Percentiles rank a stretch among this genome's conserved stretches.
These are phyloP conservation scores for Galerucella calmariensis DNA, from an alignment of 2,888 invertebrate species.

Conservation along the genomic window DNA sequence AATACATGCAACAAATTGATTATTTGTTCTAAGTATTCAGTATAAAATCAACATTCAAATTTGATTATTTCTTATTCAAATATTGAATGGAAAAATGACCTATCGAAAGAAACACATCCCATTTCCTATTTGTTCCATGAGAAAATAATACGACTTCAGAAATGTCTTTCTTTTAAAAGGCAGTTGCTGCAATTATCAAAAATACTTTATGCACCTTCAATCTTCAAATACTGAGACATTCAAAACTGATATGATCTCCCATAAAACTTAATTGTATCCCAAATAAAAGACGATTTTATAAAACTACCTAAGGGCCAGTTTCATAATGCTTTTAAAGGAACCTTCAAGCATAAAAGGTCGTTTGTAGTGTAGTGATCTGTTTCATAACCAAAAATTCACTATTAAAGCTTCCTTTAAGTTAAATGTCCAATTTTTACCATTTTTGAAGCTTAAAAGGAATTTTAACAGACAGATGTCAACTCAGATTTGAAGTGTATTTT, in stretches of 20 bases:
- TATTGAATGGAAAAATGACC: conserved; percentile 10
- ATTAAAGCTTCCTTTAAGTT: too few relatives aligned
- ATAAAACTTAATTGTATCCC: conserved; percentile 24
- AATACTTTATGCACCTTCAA: conserved; percentile 26
- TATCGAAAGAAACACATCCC: conserved; percentile 20
- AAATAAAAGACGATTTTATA: conserved; percentile 12
- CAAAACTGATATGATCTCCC: conserved; percentile 17
- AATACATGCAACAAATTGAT: conserved; percentile 19
- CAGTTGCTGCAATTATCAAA: conserved; percentile 36
- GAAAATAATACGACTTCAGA: neutral
- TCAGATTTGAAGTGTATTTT: too few relatives aligned
- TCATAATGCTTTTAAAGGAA: too few relatives aligned
- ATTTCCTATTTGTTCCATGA: neutral
- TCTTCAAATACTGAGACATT: conserved; percentile 25
- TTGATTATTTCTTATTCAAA: conserved; percentile 24
- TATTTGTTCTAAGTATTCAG: neutral
- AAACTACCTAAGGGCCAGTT: neutral
- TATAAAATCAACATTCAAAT: conserved; percentile 11
- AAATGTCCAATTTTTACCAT: too few relatives aligned
- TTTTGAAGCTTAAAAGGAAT: too few relatives aligned
- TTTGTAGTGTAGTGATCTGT: too few relatives aligned
- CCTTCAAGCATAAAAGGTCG: too few relatives aligned
- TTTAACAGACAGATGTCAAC: too few relatives aligned
- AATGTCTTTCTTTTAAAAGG: conserved; percentile 22
- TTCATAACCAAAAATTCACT: too few relatives aligned